Evolutionary conservation across 1,140 invertebrate species (phyloP).

Genomic region (Meloidogyne hapla): DNA sequence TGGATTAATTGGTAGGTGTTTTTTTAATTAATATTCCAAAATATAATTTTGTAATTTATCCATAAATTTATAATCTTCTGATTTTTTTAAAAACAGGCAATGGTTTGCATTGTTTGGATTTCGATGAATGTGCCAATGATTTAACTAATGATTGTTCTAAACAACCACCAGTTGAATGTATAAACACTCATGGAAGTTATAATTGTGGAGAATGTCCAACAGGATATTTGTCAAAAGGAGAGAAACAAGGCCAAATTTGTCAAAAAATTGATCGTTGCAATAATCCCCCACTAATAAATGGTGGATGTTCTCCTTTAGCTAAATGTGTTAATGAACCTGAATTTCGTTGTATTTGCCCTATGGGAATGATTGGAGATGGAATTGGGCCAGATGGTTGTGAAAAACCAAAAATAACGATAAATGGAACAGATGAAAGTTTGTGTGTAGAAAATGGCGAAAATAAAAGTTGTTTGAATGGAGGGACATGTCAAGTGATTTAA

Average conservation of each 20-base stretch:
- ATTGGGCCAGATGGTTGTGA: conserved; percentile 33
- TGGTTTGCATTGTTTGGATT: conserved; percentile 53
- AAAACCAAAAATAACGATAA: neutral
- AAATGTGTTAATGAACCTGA: conserved; percentile 35
- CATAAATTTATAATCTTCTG: too few species aligned
- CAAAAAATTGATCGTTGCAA: neutral
- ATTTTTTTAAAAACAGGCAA: too few species aligned
- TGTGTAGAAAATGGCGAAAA: conserved; percentile 7
- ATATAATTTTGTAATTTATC: too few species aligned
- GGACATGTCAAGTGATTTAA: conserved; percentile 31
- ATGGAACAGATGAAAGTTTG: conserved; percentile 20
- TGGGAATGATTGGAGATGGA: conserved; percentile 34
- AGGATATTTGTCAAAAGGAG: conserved; percentile 48
- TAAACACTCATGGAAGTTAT: conserved; percentile 65
- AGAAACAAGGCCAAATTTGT: neutral
- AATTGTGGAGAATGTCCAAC: conserved; percentile 66
- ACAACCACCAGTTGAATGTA: conserved; percentile 51
- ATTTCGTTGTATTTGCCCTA: conserved; percentile 38
- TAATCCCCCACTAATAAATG: neutral
- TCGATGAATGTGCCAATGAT: conserved; percentile 55
- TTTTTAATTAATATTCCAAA: too few species aligned
- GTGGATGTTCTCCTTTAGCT: conserved; percentile 15
- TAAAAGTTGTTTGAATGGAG: conserved; percentile 35
- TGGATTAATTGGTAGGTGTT: conserved; percentile 43
- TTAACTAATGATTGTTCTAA: conserved; percentile 55